Evolutionary conservation across 2,888 invertebrate genomes (phyloP), one percentile per base, ranked within the genome.

Genomic region (Drosophila melanosoma): DNA sequence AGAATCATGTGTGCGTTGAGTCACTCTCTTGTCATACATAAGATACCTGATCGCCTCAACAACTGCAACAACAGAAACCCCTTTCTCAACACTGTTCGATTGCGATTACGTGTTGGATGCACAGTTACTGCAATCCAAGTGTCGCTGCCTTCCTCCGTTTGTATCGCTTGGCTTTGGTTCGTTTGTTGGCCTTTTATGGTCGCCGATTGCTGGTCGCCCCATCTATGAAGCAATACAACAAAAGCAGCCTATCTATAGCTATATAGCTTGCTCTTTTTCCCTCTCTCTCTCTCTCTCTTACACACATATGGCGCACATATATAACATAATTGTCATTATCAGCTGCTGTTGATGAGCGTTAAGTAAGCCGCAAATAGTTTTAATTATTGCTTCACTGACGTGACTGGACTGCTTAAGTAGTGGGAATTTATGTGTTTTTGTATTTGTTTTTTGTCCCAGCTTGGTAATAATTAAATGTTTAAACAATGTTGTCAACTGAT

Each of bases 251-350:
- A 54, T 59, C 23, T 59, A 15, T 15, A 15, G n/a, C 35, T 45
- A 29, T 36, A 52, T 29, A 33, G 49, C 35, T 57, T 8, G 45
- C 15, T 20, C 10, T 40, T 29, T 42, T 23, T 45, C 36, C 42
- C 5, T 26, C 26, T 45, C 36, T 17, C 51, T 52, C 11, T 12
- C 26, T 7, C 17, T 0, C 26, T 3, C 26, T 15, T 8, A 15
- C 8, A 15, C 45, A 45, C 15, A 49, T 49, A 49, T 49, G 26
- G 49, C 49, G 20, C 53, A 32, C 52, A 35, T 20, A 23, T 23
- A 71, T 83, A 87, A 83, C 82, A 86, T 84, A 84, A 87, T 87
- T 84, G 82, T 80, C 74, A 82, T 84, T 87, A 87, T 85, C 85
- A 74, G 74, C 74, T 68, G 82, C 66, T 74, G 81, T 17, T 56